Percentiles rank a stretch among this genome's conserved stretches.
Conservation (phyloP, 2,888 invertebrate species). For the Phyto melanocephala region DNA sequence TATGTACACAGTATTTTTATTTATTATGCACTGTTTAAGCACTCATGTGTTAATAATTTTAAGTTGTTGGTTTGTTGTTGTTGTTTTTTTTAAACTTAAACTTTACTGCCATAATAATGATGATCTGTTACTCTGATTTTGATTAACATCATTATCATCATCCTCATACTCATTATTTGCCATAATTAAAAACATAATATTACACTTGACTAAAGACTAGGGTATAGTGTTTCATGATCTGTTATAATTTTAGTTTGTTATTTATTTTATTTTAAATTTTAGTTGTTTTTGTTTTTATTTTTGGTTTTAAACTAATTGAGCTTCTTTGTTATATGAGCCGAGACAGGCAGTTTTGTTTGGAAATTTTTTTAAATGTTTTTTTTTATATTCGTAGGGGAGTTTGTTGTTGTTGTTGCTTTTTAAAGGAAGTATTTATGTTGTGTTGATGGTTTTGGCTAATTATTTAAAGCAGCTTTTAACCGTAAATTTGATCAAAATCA, state of each 20-base stretch:
- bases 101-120: constrained; percentile 34
- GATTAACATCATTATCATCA: not conserved
- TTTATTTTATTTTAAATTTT: constrained; percentile 18
- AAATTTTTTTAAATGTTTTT: constrained; percentile 7
- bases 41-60: constrained; percentile 61
- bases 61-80: constrained; percentile 15
- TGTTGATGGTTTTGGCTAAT: constrained; percentile 5
- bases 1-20: too few relatives aligned
- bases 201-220: constrained; percentile 52
- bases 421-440: constrained; percentile 43
- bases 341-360: constrained; percentile 29
- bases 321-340: constrained; percentile 52
- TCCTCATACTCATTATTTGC: not conserved
- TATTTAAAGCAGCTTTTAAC: constrained; percentile 48
- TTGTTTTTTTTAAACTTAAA: not conserved
- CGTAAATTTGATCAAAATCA: not conserved
- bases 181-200: constrained; percentile 16
- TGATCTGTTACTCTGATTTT: constrained; percentile 20
- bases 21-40: constrained; percentile 48
- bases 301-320: constrained; percentile 21
- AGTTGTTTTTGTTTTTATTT: constrained; percentile 11
- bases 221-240: constrained; percentile 45
- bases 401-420: not conserved
- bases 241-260: constrained; percentile 36
- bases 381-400: not conserved